phyloP scores from a whole-genome alignment of 64 coral and sea anemone genomes.

The Trachythela sp. region DNA sequence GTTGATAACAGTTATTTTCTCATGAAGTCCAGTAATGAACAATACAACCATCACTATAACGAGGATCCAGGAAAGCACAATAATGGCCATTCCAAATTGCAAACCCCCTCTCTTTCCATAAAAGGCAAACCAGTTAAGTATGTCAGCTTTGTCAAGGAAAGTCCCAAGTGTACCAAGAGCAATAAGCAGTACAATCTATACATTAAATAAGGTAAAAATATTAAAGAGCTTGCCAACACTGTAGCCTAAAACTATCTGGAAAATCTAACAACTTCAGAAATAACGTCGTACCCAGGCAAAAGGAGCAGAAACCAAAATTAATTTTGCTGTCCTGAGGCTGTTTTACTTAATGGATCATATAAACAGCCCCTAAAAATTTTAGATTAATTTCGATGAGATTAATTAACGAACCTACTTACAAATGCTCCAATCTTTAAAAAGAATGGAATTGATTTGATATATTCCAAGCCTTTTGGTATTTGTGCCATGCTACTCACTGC shows the following conservation, averaged over 20 bases:
- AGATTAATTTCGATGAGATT: no score
- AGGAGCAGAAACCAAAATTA: no score
- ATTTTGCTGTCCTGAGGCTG: no score
- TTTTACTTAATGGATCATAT: no score
- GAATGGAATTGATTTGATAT: neutral
- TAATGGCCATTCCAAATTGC: neutral
- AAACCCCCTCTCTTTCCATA: neutral
- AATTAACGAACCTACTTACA: no score
- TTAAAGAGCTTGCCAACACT: no score
- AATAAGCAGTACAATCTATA: neutral
- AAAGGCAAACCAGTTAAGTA: neutral
- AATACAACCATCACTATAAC: neutral
- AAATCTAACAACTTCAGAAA: no score
- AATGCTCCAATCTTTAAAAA: slow-evolving; percentile 2
- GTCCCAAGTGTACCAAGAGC: neutral
- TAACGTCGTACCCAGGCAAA: no score
- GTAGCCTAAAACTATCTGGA: no score
- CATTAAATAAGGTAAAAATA: no score
- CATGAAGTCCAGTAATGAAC: slow-evolving; percentile 2
- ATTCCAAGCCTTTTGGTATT: neutral
- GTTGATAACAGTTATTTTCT: neutral
- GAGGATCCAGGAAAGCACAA: neutral
- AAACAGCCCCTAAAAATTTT: no score
- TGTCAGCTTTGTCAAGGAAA: neutral
- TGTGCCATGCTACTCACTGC: neutral